Conservation (phyloP, 2,797 vertebrate species). For the Aphelocoma californica region DNA sequence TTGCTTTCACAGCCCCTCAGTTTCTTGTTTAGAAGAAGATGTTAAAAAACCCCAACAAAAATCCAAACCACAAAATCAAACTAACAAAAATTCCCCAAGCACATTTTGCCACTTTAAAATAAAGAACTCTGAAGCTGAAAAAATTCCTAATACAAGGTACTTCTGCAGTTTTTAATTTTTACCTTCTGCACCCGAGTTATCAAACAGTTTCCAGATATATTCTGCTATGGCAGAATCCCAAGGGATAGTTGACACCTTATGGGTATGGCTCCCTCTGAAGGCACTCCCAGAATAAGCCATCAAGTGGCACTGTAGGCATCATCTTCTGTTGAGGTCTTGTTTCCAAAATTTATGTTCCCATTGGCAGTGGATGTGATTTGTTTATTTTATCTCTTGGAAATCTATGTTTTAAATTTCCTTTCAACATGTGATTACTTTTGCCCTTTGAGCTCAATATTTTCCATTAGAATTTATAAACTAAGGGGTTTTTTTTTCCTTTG, state of each 20-base stretch:
- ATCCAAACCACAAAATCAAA: neutral
- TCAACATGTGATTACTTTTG: neutral
- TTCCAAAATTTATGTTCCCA: neutral
- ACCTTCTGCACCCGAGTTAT: neutral
- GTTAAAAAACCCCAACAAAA: neutral
- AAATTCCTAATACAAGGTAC: neutral
- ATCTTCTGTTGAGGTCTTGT: neutral
- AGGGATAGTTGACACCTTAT: neutral
- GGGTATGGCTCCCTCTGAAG: neutral
- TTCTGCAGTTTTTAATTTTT: neutral
- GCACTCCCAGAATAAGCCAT: constrained; percentile 4
- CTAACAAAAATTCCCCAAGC: neutral
- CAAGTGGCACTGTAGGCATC: constrained; percentile 22
- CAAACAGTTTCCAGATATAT: neutral
- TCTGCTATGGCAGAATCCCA: neutral
- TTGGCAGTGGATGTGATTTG: neutral
- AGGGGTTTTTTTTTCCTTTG: neutral
- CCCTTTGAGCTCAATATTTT: neutral
- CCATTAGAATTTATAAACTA: neutral
- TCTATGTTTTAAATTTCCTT: constrained; percentile 4
- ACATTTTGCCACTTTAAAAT: neutral
- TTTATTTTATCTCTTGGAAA: neutral
- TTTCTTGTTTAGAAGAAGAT: neutral
- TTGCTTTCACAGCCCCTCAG: neutral
- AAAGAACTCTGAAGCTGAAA: neutral